phyloP scores from a whole-genome alignment of 2,113 vertebrate genomes.

The Corythornis madagascariensis region DNA sequence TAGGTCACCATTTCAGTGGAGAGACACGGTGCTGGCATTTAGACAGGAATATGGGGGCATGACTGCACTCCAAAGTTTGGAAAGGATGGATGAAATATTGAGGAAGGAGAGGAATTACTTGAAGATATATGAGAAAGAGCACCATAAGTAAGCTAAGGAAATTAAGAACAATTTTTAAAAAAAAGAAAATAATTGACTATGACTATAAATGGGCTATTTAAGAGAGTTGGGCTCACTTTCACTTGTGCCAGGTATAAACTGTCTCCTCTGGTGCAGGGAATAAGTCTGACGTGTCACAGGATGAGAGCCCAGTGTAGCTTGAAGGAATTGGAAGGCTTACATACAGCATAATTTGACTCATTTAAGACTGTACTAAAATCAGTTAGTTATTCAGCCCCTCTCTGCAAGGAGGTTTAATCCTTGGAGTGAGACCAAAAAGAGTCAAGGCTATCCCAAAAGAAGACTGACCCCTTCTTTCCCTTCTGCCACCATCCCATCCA shows the following conservation, averaged over 20 bases:
- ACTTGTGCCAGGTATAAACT: not conserved
- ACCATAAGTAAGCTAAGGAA: not conserved
- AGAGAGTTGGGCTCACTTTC: not conserved
- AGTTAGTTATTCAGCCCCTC: not conserved
- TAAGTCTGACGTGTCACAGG: not conserved
- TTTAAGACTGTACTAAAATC: not conserved
- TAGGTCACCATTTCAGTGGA: not conserved
- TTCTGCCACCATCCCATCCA: not conserved
- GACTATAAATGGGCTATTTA: constrained; percentile 5
- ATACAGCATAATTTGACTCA: not conserved
- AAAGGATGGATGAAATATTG: not conserved
- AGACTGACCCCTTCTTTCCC: not conserved
- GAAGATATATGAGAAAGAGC: not conserved
- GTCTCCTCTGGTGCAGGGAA: not conserved
- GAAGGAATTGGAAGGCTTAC: not conserved
- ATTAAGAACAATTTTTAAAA: not conserved
- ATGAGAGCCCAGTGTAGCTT: not conserved
- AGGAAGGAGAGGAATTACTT: not conserved
- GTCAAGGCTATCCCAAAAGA: not conserved
- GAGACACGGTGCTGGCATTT: not conserved
- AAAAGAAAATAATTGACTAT: not conserved
- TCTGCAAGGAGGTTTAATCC: not conserved
- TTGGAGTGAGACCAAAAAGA: not conserved
- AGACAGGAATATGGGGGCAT: not conserved
- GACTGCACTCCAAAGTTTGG: not conserved